Percentiles rank a stretch among this genome's conserved stretches.
Conservation (phyloP, 1,140 invertebrate species). For the Tetramorium parvispinum region DNA sequence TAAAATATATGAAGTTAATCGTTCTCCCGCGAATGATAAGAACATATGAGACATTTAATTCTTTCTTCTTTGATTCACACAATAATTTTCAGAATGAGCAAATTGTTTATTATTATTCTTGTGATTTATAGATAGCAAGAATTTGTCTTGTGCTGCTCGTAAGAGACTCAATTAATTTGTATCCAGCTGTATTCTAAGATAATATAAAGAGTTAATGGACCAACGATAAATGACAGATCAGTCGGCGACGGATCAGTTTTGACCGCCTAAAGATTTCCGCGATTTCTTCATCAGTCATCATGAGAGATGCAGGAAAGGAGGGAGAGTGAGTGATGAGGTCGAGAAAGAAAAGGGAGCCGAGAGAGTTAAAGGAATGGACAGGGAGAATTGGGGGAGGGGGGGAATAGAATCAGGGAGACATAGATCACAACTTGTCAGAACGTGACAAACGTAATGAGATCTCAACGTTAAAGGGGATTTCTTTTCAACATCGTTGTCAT, state of each 20-base stretch:
- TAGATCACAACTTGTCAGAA: constrained; percentile 50
- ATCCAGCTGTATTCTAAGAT: constrained; percentile 36
- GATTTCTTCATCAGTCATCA: constrained; percentile 68
- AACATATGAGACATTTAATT: constrained; percentile 18
- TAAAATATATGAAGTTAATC: constrained; percentile 32
- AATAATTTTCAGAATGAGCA: constrained; percentile 48
- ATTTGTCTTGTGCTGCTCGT: constrained; percentile 19
- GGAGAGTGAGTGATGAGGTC: not conserved
- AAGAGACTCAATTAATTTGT: constrained; percentile 14
- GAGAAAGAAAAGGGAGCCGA: not conserved
- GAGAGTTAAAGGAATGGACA: not conserved
- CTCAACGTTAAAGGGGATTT: constrained; percentile 34
- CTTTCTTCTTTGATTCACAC: not conserved
- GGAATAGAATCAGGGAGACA: constrained; percentile 1
- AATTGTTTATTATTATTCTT: constrained; percentile 28
- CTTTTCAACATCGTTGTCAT: constrained; percentile 40
- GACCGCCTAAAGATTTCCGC: constrained; percentile 79
- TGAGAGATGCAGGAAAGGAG: not conserved
- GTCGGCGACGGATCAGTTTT: constrained; percentile 76
- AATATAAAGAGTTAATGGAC: constrained; percentile 20
- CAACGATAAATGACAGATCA: constrained; percentile 77
- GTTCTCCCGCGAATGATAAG: not conserved
- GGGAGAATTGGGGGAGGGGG: not conserved
- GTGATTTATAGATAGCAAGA: constrained; percentile 2
- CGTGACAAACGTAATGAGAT: constrained; percentile 42